phyloP scores from a whole-genome alignment of 35 echinoderm and acorn worm genomes.

The Eucidaris tribuloides region DNA sequence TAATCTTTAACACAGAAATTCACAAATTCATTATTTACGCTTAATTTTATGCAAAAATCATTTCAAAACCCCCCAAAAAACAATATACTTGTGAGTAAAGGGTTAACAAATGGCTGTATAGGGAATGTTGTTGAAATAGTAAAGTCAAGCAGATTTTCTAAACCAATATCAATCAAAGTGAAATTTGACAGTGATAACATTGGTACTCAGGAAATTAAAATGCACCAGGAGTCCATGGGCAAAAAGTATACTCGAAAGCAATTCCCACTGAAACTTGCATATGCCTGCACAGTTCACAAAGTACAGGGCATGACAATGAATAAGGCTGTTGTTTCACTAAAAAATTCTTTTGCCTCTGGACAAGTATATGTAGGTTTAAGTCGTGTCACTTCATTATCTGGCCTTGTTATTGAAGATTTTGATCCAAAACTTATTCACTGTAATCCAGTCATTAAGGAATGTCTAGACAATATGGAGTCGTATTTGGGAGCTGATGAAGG shows the following conservation, averaged over 20 bases:
- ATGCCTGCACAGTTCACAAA: slow-evolving; percentile 51
- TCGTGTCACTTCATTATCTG: slow-evolving; percentile 24
- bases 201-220: slow-evolving; percentile 14
- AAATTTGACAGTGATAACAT: slow-evolving; percentile 30
- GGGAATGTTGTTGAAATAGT: slow-evolving; percentile 31
- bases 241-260: slow-evolving; percentile 12
- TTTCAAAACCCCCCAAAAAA: no score
- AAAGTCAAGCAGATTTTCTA: neutral
- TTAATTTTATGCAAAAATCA: no score
- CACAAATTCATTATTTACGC: no score
- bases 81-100: neutral
- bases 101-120: slow-evolving; percentile 27
- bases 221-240: neutral
- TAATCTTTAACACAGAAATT: no score
- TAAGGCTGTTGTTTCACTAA: slow-evolving; percentile 26
- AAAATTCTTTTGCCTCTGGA: slow-evolving; percentile 1
- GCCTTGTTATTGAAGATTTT: slow-evolving; percentile 12
- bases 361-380: slow-evolving; percentile 41
- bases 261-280: slow-evolving; percentile 48
- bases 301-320: slow-evolving; percentile 39
- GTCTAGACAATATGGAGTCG: neutral
- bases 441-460: neutral
- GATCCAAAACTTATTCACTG: slow-evolving; percentile 22
- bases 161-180: neutral
- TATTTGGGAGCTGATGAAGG: neutral